Base-by-base conservation (phyloP, 1,140 invertebrate genomes). In the Brachionus koreanus region DNA sequence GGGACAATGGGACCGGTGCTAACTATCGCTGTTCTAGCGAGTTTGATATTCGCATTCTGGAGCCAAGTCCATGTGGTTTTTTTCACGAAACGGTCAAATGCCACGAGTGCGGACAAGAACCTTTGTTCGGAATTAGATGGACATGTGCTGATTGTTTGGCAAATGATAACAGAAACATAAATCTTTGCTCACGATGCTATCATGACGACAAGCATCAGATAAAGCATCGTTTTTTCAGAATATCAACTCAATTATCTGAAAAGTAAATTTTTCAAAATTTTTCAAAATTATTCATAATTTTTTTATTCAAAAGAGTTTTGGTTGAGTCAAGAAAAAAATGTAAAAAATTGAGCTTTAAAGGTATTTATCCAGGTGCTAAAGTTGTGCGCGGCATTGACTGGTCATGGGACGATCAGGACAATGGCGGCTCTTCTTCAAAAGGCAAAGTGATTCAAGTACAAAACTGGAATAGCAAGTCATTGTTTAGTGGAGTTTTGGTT, bases 41-140 rank as follows among this genome's bases (percentile, higher is more conserved):
- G 46, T 98, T 94, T 89, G 96, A 98, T 89, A 89, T 98, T 49
- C 89, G 96, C 33, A 95, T 98, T 74, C 87, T 97, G 10, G 96
- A 98, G 86, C 97, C 94, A 89, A 95, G 95, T 46, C 94, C 96
- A 19, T 98, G 96, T 83, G 95, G 93, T 75, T 93, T 97, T 0
- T 97, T 97, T 87, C 96, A 98, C 89, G 95, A 98, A 88, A 95
- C 95, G 25, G 96, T 95, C 23, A 96, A 97, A 94, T 98, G 96
- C 89, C 95, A 98, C 86, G 96, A 94, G 0, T 98, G 96, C 87
- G 89, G 94, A 43, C 95, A 97, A 85, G 94, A 97, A 85, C 96
- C 96, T 12, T 98, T 98, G 85, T 96, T 91, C 88, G 96, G 96
- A n/a, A 97, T 98, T 83, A 91, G 96, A 43, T 98, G 95, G 95